These are phyloP conservation scores for Heliocidaris erythrogramma DNA, from an alignment of 35 echinoderm and acorn worm species.

Conservation along the genomic window DNA sequence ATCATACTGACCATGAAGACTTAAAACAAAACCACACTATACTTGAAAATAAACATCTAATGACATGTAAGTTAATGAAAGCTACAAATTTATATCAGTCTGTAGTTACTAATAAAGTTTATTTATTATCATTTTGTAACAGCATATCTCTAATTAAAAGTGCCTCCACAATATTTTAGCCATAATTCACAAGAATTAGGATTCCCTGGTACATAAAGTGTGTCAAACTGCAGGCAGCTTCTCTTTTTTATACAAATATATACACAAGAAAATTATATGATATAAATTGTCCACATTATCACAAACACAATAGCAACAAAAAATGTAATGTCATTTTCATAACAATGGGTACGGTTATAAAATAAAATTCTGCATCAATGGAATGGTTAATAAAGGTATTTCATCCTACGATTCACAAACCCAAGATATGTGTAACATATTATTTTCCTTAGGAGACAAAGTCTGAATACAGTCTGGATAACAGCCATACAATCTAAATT, in stretches of 20 bases:
- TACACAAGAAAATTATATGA: neutral
- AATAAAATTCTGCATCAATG: neutral
- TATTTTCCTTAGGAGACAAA: neutral
- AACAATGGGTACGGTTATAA: slow-evolving; percentile 8
- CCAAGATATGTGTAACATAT: neutral
- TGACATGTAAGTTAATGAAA: neutral
- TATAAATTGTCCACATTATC: slow-evolving; percentile 3
- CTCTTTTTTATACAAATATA: neutral
- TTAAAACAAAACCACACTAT: no score
- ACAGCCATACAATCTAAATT: no score
- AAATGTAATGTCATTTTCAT: neutral
- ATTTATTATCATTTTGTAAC: neutral
- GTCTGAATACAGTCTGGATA: neutral
- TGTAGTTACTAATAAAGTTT: neutral
- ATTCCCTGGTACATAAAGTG: neutral
- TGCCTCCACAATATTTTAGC: neutral
- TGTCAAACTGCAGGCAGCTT: neutral
- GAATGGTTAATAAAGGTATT: neutral
- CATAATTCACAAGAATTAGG: neutral
- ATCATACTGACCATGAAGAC: neutral
- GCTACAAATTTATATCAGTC: neutral
- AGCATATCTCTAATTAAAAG: neutral
- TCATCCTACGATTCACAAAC: neutral
- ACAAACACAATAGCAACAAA: neutral
- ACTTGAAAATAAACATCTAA: no score